Evolutionary conservation across 1,140 invertebrate species (phyloP).

Genomic region (Vollenhovia emeryi): DNA sequence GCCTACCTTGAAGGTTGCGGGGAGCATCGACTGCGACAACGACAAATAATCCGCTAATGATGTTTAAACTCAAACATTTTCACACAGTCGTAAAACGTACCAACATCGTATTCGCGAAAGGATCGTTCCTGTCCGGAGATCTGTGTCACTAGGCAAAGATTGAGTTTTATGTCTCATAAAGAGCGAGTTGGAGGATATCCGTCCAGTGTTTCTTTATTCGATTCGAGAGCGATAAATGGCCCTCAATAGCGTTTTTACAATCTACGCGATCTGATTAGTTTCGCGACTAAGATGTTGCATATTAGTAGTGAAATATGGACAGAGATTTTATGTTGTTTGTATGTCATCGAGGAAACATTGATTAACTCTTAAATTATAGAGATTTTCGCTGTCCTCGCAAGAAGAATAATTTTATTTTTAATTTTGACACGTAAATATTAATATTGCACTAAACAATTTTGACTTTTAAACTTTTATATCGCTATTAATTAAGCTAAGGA

Average conservation of each 20-base stretch:
- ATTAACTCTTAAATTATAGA: background rate
- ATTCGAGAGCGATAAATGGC: background rate
- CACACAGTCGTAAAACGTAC: slow-evolving; percentile 20
- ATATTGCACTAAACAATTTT: background rate
- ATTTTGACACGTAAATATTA: background rate
- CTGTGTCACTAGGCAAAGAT: slow-evolving; percentile 65
- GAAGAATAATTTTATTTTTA: background rate
- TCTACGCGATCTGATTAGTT: background rate
- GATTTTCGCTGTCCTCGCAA: background rate
- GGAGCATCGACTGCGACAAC: slow-evolving; percentile 18
- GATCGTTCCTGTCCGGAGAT: slow-evolving; percentile 1
- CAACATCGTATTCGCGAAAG: too few species aligned
- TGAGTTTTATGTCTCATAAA: background rate
- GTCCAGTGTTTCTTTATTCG: background rate
- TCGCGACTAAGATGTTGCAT: background rate
- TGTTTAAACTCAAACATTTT: slow-evolving; percentile 65
- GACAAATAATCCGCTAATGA: slow-evolving; percentile 45
- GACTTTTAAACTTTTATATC: background rate
- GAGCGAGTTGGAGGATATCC: slow-evolving; percentile 1
- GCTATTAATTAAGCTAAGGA: background rate
- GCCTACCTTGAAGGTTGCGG: slow-evolving; percentile 7
- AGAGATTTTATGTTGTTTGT: background rate
- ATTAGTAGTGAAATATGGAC: background rate
- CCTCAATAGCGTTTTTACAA: background rate
- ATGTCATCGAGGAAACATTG: background rate